These are phyloP conservation scores for Orius insidiosus DNA, from an alignment of 1,140 invertebrate genomes.

Conservation along the genomic window DNA sequence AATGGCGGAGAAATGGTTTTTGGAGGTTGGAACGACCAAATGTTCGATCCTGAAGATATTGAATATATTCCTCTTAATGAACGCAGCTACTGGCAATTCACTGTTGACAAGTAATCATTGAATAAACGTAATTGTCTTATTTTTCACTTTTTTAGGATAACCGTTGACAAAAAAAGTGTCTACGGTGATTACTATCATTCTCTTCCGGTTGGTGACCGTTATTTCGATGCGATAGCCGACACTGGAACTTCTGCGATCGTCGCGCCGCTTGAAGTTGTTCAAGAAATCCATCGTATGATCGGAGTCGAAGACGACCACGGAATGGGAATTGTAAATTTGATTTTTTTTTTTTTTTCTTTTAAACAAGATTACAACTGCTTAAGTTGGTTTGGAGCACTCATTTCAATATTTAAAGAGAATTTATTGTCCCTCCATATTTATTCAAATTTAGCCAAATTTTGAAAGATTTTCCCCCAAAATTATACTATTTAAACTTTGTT, in stretches of 20 bases:
- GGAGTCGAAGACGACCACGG: not conserved
- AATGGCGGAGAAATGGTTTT: slow-evolving; percentile 11
- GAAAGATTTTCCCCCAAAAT: no score
- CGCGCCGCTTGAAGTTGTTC: not conserved
- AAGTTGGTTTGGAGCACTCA: no score
- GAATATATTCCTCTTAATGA: slow-evolving; percentile 8
- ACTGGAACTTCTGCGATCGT: slow-evolving; percentile 2
- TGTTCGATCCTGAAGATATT: slow-evolving; percentile 4
- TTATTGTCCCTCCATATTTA: no score
- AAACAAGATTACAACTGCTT: no score
- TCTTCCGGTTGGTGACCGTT: not conserved
- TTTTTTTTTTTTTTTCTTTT: no score
- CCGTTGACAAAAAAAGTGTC: not conserved
- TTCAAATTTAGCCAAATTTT: no score
- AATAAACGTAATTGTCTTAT: not conserved
- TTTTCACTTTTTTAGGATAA: slow-evolving; percentile 3
- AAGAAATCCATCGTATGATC: not conserved
- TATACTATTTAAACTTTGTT: no score
- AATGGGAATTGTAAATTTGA: no score
- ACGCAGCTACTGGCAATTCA: slow-evolving; percentile 5
- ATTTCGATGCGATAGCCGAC: slow-evolving; percentile 3
- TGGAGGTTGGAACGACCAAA: slow-evolving; percentile 13
- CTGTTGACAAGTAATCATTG: slow-evolving; percentile 8
- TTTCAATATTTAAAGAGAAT: no score
- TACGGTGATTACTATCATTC: not conserved